Conservation (phyloP, 2,888 invertebrate genomes). For the Melanostoma scalare region DNA sequence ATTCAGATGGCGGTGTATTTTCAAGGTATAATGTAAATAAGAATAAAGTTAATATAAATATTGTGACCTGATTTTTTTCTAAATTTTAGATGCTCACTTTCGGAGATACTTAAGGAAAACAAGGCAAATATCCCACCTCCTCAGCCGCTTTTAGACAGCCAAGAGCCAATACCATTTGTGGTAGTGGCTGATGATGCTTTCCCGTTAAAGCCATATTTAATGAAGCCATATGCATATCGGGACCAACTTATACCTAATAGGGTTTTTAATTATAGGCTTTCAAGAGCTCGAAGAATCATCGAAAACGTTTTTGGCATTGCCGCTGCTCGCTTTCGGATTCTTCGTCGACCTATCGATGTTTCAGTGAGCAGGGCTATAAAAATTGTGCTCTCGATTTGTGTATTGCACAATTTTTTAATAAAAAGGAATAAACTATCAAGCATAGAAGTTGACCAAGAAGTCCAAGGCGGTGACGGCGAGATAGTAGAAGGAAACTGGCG, state of each 20-base stretch:
- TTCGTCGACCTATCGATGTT: too few relatives aligned
- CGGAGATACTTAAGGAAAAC: slow-evolving; percentile 14
- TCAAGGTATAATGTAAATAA: background rate
- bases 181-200: slow-evolving; percentile 44
- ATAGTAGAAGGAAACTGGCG: too few relatives aligned
- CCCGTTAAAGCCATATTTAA: slow-evolving; percentile 34
- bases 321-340: too few relatives aligned
- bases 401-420: too few relatives aligned
- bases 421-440: background rate
- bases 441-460: too few relatives aligned
- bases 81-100: slow-evolving; percentile 18
- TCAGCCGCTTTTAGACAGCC: slow-evolving; percentile 32
- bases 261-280: slow-evolving; percentile 36
- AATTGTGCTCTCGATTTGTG: too few relatives aligned
- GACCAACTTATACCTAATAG: slow-evolving; percentile 21
- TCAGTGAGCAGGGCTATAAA: too few relatives aligned
- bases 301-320: too few relatives aligned
- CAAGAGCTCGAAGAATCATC: slow-evolving; percentile 19
- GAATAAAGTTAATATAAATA: background rate
- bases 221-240: slow-evolving; percentile 37
- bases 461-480: too few relatives aligned
- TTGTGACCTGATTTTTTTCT: slow-evolving; percentile 5
- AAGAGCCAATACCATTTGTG: slow-evolving; percentile 36
- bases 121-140: slow-evolving; percentile 27
- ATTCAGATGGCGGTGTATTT: background rate